phyloP scores from a whole-genome alignment of 2,888 invertebrate species.

The Acanthopleura granulata region DNA sequence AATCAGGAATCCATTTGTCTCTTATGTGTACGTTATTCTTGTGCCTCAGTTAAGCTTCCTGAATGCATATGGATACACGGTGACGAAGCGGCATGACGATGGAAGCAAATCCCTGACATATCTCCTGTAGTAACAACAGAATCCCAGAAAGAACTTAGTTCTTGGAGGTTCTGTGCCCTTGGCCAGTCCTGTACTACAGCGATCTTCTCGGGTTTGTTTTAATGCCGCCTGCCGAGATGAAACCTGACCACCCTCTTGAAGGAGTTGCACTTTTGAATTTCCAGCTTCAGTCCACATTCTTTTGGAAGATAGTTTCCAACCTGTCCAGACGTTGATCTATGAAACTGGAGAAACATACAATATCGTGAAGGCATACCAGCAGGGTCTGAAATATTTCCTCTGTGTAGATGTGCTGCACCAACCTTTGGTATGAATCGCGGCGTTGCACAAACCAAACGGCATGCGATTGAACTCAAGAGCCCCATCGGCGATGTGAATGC shows the following conservation, averaged over 20 bases:
- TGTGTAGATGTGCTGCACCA: conserved; percentile 19
- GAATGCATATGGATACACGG: background rate
- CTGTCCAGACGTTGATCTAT: conserved; percentile 5
- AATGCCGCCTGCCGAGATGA: conserved; percentile 8
- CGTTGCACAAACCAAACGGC: conserved; percentile 25
- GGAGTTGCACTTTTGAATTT: conserved; percentile 16
- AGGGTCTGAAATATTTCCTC: too few relatives aligned
- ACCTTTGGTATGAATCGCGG: conserved; percentile 20
- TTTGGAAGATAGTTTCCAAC: conserved; percentile 13
- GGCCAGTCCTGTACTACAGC: conserved; percentile 19
- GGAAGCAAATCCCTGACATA: conserved; percentile 16
- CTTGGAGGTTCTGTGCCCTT: background rate
- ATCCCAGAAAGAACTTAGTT: conserved; percentile 17
- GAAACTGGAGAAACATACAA: conserved; percentile 9
- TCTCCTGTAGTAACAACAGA: conserved; percentile 15
- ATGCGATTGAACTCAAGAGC: conserved; percentile 24
- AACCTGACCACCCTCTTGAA: conserved; percentile 5
- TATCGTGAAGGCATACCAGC: conserved; percentile 21
- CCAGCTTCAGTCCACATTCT: conserved; percentile 20
- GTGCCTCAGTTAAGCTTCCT: background rate
- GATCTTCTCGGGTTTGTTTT: too few relatives aligned
- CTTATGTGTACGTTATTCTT: background rate
- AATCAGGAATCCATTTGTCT: conserved; percentile 13
- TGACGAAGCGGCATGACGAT: conserved; percentile 15
- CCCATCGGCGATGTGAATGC: conserved; percentile 24